These are phyloP conservation scores for Toxotes jaculatrix DNA, from an alignment of 2,113 vertebrate species.

Conservation along the genomic window DNA sequence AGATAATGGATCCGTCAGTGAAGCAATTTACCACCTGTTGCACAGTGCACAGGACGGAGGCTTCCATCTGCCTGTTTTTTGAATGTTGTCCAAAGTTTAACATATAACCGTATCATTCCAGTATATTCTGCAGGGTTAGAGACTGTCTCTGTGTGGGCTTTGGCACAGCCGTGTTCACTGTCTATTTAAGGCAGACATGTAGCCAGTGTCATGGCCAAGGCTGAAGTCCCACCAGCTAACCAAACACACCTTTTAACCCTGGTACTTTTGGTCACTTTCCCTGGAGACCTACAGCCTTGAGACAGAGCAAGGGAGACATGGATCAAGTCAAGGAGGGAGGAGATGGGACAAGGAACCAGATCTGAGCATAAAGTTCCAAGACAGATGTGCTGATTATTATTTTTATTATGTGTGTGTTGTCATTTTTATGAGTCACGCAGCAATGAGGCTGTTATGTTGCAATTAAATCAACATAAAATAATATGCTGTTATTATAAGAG, in stretches of 20 bases:
- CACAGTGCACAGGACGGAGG: background rate
- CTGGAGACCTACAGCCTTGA: conserved; percentile 12
- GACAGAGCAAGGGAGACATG: background rate
- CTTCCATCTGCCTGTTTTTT: background rate
- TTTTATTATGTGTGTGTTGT: background rate
- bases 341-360: background rate
- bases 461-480: background rate
- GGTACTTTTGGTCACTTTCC: conserved; percentile 20
- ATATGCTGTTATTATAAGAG: background rate
- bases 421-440: background rate
- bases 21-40: background rate
- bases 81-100: background rate
- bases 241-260: conserved; percentile 50
- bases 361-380: background rate
- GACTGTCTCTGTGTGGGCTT: background rate
- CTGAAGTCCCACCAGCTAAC: conserved; percentile 46
- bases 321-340: background rate
- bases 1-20: background rate
- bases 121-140: background rate
- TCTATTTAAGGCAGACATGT: conserved; percentile 21
- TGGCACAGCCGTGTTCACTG: background rate
- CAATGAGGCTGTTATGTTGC: background rate
- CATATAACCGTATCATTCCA: background rate
- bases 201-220: background rate
- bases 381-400: background rate